A percentile compares a stretch with the other conserved stretches of the same genome.
Evolutionary conservation across 2,797 vertebrate genomes (phyloP).

Genomic region (Phoxinus dragarum): DNA sequence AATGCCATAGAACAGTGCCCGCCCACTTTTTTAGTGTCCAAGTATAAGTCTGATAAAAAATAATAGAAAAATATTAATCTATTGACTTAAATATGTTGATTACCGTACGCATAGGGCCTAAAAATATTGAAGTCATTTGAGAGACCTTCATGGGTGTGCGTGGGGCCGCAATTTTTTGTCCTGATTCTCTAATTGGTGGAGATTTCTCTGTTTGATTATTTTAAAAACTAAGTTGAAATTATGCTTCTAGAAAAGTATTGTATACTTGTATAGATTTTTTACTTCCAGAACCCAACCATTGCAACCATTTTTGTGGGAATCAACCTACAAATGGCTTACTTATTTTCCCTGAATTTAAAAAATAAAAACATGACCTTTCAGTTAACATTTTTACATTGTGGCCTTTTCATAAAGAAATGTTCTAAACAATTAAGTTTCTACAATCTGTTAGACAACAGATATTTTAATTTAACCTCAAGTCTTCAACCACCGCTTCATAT

Average conservation of each 20-base stretch:
- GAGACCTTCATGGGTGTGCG: not conserved
- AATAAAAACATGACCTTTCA: not conserved
- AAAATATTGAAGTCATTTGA: not conserved
- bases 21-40: not conserved
- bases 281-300: not conserved
- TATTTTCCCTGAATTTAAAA: not conserved
- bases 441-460: not conserved
- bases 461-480: not conserved
- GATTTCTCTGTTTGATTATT: not conserved
- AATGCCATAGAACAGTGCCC: not conserved
- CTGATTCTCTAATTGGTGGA: not conserved
- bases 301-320: not conserved
- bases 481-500: no score
- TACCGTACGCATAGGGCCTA: not conserved
- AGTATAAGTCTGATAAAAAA: not conserved
- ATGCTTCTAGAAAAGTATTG: not conserved
- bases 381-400: not conserved
- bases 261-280: not conserved
- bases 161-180: not conserved
- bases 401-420: not conserved
- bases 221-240: not conserved
- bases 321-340: no score
- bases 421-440: not conserved
- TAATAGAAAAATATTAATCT: not conserved
- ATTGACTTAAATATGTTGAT: not conserved